A percentile compares a stretch with the other conserved stretches of the same genome.
These are phyloP conservation scores for Plebejus anna DNA, from an alignment of 2,888 invertebrate genomes.

Conservation along the genomic window DNA sequence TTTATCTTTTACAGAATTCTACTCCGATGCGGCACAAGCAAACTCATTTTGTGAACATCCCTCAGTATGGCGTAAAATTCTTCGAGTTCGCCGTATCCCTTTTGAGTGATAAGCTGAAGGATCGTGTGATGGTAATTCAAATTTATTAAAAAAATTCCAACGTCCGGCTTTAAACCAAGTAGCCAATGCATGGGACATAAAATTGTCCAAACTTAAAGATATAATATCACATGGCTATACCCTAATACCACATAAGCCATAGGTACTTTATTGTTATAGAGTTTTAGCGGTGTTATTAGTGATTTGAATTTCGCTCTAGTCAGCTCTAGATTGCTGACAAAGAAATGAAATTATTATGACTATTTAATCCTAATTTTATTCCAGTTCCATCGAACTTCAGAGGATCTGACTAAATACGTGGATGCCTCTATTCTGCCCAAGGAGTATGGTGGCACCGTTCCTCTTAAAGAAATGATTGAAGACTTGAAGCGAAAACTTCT, in stretches of 20 bases:
- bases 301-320: too few relatives aligned
- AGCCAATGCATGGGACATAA: too few relatives aligned
- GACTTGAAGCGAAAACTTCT: constrained; percentile 83
- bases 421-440: constrained; percentile 88
- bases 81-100: constrained; percentile 91
- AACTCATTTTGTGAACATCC: constrained; percentile 92
- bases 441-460: constrained; percentile 93
- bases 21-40: constrained; percentile 95
- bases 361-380: constrained; percentile 39
- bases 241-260: too few relatives aligned
- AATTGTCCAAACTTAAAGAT: too few relatives aligned
- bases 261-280: too few relatives aligned
- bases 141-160: background rate
- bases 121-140: constrained; percentile 85
- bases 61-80: constrained; percentile 88
- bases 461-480: constrained; percentile 89
- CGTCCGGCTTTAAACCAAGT: background rate
- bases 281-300: too few relatives aligned
- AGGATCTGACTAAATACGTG: constrained; percentile 85
- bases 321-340: too few relatives aligned
- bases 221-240: too few relatives aligned
- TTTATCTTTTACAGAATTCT: constrained; percentile 82
- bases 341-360: background rate
- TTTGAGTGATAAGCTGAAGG: constrained; percentile 90
- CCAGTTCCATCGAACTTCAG: constrained; percentile 86